These are phyloP conservation scores for Lithophane leautieri DNA, from an alignment of 2,888 invertebrate genomes.

Conservation along the genomic window DNA sequence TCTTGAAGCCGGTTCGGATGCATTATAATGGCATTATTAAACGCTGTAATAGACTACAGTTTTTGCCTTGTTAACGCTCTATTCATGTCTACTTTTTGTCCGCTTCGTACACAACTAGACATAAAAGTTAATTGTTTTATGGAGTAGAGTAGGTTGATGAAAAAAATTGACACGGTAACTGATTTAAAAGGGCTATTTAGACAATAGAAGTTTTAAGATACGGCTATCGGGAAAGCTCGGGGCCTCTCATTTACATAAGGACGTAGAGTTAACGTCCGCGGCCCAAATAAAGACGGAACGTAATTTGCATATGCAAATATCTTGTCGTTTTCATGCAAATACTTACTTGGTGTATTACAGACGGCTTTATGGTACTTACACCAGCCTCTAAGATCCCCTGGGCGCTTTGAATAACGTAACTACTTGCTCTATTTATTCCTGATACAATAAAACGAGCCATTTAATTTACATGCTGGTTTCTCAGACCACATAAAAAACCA, in stretches of 20 bases:
- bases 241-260: slow-evolving; percentile 83
- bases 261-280: slow-evolving; percentile 83
- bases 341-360: slow-evolving; percentile 87
- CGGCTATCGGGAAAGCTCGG: slow-evolving; percentile 74
- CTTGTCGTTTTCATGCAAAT: slow-evolving; percentile 88
- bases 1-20: slow-evolving; percentile 73
- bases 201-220: slow-evolving; percentile 76
- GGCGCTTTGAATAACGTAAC: slow-evolving; percentile 69
- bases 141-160: slow-evolving; percentile 61
- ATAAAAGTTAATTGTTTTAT: slow-evolving; percentile 74
- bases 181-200: slow-evolving; percentile 72
- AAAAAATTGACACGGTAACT: slow-evolving; percentile 70
- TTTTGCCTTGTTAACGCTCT: slow-evolving; percentile 81
- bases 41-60: slow-evolving; percentile 73
- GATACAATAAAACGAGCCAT: slow-evolving; percentile 70
- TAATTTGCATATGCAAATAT: slow-evolving; percentile 90
- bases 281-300: slow-evolving; percentile 87
- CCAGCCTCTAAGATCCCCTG: slow-evolving; percentile 79
- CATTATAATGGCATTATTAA: slow-evolving; percentile 79
- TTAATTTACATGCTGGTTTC: slow-evolving; percentile 65
- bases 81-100: slow-evolving; percentile 77
- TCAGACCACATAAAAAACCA: too few species aligned
- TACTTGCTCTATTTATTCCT: slow-evolving; percentile 74
- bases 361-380: slow-evolving; percentile 86
- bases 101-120: slow-evolving; percentile 64